These are phyloP conservation scores for Engraulis encrasicolus DNA, from an alignment of 2,113 vertebrate species.

Conservation along the genomic window DNA sequence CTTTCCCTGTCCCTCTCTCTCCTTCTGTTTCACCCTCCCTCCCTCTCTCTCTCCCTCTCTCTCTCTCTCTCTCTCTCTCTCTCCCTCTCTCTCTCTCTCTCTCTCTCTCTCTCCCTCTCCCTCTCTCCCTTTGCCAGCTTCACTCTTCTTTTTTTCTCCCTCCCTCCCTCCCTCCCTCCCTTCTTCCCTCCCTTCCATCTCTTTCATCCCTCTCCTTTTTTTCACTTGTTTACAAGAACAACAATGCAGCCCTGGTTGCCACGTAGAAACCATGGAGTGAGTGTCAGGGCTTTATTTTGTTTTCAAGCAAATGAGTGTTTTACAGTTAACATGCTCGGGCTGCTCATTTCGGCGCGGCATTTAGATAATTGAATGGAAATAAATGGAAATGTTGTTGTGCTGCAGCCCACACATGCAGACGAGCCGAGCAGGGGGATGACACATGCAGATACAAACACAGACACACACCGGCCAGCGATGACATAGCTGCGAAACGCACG, in stretches of 20 bases:
- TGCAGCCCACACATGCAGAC: slow-evolving; percentile 24
- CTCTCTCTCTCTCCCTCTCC: background rate
- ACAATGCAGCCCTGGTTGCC: slow-evolving; percentile 62
- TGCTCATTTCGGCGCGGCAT: slow-evolving; percentile 41
- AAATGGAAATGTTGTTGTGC: slow-evolving; percentile 26
- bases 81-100: background rate
- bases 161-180: too few species aligned
- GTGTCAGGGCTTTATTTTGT: slow-evolving; percentile 53
- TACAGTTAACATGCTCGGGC: slow-evolving; percentile 52
- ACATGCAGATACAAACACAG: background rate
- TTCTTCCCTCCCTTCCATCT: too few species aligned
- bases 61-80: background rate
- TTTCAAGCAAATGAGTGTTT: slow-evolving; percentile 43
- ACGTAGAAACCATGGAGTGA: slow-evolving; percentile 63
- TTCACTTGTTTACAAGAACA: slow-evolving; percentile 58
- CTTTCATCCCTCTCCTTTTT: slow-evolving; percentile 23
- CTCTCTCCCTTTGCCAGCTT: background rate
- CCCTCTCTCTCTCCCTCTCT: background rate
- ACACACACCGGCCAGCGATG: background rate
- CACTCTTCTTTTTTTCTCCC: background rate
- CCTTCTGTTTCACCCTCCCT: background rate
- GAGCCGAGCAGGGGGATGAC: slow-evolving; percentile 50
- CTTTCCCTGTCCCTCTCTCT: background rate
- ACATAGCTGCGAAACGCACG: too few species aligned
- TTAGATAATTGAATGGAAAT: slow-evolving; percentile 37